A percentile compares a stretch with the other conserved stretches of the same genome.
These are phyloP conservation scores for Paracentrotus lividus DNA, from an alignment of 53 echinoderm and acorn worm genomes.

Conservation along the genomic window DNA sequence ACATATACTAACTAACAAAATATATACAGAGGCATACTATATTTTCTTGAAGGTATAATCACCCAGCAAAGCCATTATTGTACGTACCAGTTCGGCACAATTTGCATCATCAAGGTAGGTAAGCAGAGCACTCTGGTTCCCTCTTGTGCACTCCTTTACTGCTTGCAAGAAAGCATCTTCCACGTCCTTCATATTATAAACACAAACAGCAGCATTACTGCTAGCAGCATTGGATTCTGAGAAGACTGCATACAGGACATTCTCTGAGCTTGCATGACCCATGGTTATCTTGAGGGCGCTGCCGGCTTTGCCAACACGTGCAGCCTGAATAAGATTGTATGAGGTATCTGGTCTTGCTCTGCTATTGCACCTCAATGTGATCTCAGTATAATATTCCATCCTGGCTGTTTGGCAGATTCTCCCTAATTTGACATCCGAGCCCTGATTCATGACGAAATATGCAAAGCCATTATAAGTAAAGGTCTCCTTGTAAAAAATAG, in stretches of 20 bases:
- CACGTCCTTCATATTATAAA: conserved; percentile 18
- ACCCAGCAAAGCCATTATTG: too few relatives aligned
- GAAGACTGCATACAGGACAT: conserved; percentile 18
- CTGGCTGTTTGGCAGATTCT: conserved; percentile 25
- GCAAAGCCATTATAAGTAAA: conserved; percentile 41
- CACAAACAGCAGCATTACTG: conserved; percentile 12
- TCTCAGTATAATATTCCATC: conserved; percentile 44
- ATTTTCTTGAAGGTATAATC: too few relatives aligned
- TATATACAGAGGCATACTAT: too few relatives aligned
- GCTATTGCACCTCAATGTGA: conserved; percentile 26
- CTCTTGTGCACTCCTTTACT: neutral
- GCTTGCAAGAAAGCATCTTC: conserved; percentile 47
- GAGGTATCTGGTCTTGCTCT: neutral
- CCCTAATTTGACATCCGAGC: conserved; percentile 1
- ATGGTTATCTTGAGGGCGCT: neutral
- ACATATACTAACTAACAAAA: too few relatives aligned
- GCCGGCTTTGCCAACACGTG: conserved; percentile 27
- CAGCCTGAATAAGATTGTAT: conserved; percentile 38
- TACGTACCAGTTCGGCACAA: conserved; percentile 38
- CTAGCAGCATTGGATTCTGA: neutral
- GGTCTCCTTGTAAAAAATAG: conserved; percentile 52
- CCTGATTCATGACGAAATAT: conserved; percentile 62
- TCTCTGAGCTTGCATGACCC: neutral
- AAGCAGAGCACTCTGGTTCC: neutral
- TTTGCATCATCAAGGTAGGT: neutral